Evolutionary conservation across 2,888 invertebrate genomes (phyloP).

Genomic region (Drosophila paramelanica): DNA sequence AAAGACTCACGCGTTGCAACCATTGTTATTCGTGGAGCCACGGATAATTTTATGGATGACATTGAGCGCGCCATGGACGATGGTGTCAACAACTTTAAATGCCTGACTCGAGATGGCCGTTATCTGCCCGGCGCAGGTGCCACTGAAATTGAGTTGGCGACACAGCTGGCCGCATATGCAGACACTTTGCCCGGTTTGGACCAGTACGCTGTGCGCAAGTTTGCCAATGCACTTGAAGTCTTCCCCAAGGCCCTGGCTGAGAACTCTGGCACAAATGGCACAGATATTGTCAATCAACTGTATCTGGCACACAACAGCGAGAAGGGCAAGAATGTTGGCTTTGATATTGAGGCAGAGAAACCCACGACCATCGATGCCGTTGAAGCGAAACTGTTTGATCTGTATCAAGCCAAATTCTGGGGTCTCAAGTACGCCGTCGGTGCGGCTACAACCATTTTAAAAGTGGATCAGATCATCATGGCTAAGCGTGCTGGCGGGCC

Average conservation of each 20-base stretch:
- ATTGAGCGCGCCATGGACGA: conserved; percentile 99
- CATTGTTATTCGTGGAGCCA: conserved; percentile 97
- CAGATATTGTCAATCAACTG: conserved; percentile 94
- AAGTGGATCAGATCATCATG: conserved; percentile 99
- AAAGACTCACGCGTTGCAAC: conserved; percentile 95
- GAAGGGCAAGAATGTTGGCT: conserved; percentile 92
- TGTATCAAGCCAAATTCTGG: conserved; percentile 95
- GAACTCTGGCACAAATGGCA: conserved; percentile 95
- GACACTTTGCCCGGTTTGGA: conserved; percentile 97
- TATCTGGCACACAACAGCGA: conserved; percentile 94
- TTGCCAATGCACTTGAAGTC: conserved; percentile 94
- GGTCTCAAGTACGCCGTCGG: conserved; percentile 97
- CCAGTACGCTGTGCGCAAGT: conserved; percentile 98
- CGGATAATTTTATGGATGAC: conserved; percentile 99
- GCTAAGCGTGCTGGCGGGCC: conserved; percentile 98
- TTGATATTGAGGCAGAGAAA: conserved; percentile 93
- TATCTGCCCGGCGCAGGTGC: conserved; percentile 97
- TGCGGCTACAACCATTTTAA: conserved; percentile 95
- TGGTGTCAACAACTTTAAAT: conserved; percentile 99
- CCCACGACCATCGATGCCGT: conserved; percentile 90
- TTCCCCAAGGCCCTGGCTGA: conserved; percentile 97
- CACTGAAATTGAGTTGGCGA: conserved; percentile 96
- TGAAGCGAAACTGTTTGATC: conserved; percentile 92
- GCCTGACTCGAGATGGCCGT: conserved; percentile 91
- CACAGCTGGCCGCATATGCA: conserved; percentile 93